Base-by-base conservation (phyloP, 2,888 invertebrate species). In the Apoda limacodes region DNA sequence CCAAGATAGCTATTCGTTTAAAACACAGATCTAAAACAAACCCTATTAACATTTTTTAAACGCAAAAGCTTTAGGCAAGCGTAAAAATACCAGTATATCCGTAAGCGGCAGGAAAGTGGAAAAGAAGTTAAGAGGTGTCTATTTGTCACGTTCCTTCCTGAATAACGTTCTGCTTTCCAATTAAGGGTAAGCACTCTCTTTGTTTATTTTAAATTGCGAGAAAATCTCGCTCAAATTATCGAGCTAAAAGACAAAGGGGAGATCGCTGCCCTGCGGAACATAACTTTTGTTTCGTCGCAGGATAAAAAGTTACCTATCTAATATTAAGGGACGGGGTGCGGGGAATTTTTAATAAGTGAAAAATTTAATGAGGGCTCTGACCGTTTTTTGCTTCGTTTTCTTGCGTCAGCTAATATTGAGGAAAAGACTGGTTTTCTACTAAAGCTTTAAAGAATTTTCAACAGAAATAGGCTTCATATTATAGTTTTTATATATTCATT, bases 121-220 rank as follows among this genome's bases (percentile, higher is more conserved):
- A 76, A 80, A 78, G 76, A 80, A 80, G 76, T 78, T 78, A 78
- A 80, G 78, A 80, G 78, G 76, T 78, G 78, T 80, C 78, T 78
- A 78, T 80, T 80, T 80, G 78, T 80, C 78, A 80, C 78, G 78
- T 78, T 76, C 62, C 69, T 70, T 76, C 72, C 72, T 69, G 76
- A 76, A 70, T 70, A 69, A 72, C 71, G 72, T 55, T 75, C 76
- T 74, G 80, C 80, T 78, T 76, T 76, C 78, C 80, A 80, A 80
- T 80, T 80, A 80, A 80, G 80, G 74, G 71, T 78, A 76, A 78
- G 75, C 75, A 74, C 66, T 71, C 78, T 71, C 78, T 78, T 80
- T 80, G 80, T 80, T 80, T 80, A 80, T 80, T 78, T 80, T 78
- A 78, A 78, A 78, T 76, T 78, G 80, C 76, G 78, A 80, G 80